These are phyloP conservation scores for Cyanoramphus novaezelandiae DNA, from an alignment of 2,113 vertebrate genomes.

Conservation along the genomic window DNA sequence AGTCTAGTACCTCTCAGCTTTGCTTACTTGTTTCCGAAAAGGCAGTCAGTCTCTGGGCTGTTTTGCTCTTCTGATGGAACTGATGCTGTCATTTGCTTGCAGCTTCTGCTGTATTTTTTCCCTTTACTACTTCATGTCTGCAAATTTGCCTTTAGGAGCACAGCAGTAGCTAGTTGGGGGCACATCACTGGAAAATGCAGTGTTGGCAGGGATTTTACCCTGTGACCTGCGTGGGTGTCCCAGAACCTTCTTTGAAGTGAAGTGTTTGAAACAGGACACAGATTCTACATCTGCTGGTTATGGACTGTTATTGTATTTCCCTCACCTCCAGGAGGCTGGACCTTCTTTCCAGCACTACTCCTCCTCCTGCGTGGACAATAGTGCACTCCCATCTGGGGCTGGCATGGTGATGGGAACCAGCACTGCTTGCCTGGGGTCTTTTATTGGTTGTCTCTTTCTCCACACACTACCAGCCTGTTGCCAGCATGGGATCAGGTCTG, in stretches of 20 bases:
- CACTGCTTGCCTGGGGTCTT: not conserved
- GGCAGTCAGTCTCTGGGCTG: too few relatives aligned
- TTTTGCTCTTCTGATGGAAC: not conserved
- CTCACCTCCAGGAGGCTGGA: not conserved
- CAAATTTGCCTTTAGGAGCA: not conserved
- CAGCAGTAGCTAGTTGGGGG: not conserved
- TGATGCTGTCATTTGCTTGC: not conserved
- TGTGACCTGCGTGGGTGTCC: rapidly evolving
- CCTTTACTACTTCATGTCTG: not conserved
- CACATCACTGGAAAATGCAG: not conserved
- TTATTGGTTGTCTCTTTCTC: not conserved
- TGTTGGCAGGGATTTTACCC: not conserved
- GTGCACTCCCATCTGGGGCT: not conserved
- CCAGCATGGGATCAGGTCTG: rapidly evolving
- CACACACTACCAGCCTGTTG: not conserved
- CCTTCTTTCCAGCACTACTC: not conserved
- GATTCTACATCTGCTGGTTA: not conserved
- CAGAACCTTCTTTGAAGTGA: not conserved
- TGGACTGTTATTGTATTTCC: rapidly evolving
- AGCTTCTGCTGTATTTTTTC: not conserved
- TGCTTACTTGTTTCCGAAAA: not conserved
- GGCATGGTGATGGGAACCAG: rapidly evolving
- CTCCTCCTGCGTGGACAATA: rapidly evolving
- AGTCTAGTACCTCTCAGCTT: rapidly evolving
- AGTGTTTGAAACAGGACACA: not conserved